Conservation (phyloP, 2,888 invertebrate species). For the Agapostemon virescens region DNA sequence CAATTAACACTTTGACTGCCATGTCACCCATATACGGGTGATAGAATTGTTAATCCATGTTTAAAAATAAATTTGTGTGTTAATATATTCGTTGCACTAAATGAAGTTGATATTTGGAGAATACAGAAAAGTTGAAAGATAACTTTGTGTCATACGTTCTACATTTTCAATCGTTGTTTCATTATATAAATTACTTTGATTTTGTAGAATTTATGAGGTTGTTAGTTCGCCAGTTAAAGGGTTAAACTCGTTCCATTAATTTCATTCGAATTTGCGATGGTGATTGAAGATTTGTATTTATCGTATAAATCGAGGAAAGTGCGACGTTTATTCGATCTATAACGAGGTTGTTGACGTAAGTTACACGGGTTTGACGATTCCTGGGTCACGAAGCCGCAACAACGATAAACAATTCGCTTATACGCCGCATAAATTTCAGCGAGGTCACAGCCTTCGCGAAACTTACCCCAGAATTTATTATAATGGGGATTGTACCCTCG, state of each 20-base stretch:
- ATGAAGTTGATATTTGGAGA: too few species aligned
- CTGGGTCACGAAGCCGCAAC: constrained; percentile 48
- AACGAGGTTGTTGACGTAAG: constrained; percentile 30
- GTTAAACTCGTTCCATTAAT: not conserved
- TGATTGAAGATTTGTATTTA: not conserved
- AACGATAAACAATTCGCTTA: constrained; percentile 71
- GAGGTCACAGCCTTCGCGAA: constrained; percentile 49
- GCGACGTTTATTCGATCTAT: not conserved
- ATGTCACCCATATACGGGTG: too few species aligned
- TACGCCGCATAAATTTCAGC: constrained; percentile 63
- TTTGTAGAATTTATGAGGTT: too few species aligned
- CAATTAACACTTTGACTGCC: too few species aligned
- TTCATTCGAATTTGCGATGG: not conserved
- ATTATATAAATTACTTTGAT: too few species aligned
- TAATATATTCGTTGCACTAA: too few species aligned
- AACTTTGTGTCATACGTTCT: too few species aligned
- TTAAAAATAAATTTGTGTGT: too few species aligned
- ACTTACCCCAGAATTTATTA: constrained; percentile 70
- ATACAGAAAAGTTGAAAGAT: too few species aligned
- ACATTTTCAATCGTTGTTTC: too few species aligned
- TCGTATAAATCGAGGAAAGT: not conserved
- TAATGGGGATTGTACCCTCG: constrained; percentile 69
- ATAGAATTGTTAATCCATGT: too few species aligned
- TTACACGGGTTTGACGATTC: constrained; percentile 22
- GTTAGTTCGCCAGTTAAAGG: too few species aligned